These are phyloP conservation scores for Temnothorax nylanderi DNA, from an alignment of 1,140 invertebrate species.

Conservation along the genomic window DNA sequence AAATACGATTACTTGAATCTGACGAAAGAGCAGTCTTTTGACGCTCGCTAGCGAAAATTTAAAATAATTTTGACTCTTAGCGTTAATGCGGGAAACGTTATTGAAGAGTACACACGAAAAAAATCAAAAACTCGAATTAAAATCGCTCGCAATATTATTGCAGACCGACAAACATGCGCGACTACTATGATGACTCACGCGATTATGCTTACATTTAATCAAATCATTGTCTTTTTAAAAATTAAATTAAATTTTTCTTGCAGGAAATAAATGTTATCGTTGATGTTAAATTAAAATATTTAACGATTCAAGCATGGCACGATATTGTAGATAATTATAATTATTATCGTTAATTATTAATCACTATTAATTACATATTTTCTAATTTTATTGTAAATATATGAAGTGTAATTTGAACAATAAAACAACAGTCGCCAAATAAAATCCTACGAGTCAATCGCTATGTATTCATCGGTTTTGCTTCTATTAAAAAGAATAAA, in stretches of 20 bases:
- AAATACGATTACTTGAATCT: neutral
- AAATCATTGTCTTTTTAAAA: neutral
- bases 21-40: neutral
- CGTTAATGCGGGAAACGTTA: neutral
- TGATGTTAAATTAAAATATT: conserved; percentile 28
- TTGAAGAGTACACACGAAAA: neutral
- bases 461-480: conserved; percentile 8
- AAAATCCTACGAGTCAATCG: neutral
- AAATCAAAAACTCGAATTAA: neutral
- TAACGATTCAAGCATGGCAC: neutral
- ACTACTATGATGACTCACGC: neutral
- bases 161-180: neutral
- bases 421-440: neutral
- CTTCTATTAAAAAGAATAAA: neutral
- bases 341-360: conserved; percentile 28
- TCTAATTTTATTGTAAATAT: conserved; percentile 3
- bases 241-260: neutral
- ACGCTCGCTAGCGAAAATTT: neutral
- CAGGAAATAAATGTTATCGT: conserved; percentile 41
- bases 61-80: neutral
- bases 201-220: neutral
- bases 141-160: neutral
- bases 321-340: neutral
- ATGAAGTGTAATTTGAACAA: conserved; percentile 25
- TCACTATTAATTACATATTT: neutral